Conservation (phyloP, 1,140 invertebrate species). For the Neodiprion fabricii region DNA sequence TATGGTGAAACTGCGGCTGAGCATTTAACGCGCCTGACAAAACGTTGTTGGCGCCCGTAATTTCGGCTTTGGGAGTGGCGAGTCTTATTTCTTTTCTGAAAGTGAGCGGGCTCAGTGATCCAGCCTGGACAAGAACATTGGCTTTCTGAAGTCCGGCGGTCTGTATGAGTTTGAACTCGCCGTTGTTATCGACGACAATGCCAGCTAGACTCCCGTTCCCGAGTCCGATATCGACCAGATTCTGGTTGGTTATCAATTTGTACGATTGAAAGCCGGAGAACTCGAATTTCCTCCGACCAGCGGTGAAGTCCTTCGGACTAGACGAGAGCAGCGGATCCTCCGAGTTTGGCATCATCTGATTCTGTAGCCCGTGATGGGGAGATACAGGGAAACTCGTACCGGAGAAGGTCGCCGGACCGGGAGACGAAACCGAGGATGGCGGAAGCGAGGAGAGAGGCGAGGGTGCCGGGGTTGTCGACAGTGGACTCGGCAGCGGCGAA, state of each 20-base stretch:
- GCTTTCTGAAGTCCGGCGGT: slow-evolving; percentile 60
- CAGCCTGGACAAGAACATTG: slow-evolving; percentile 61
- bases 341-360: slow-evolving; percentile 84
- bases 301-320: slow-evolving; percentile 78
- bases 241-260: slow-evolving; percentile 68
- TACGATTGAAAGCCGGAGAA: slow-evolving; percentile 65
- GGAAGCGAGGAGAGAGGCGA: slow-evolving; percentile 66
- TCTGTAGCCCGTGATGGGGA: slow-evolving; percentile 67
- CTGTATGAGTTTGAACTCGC: slow-evolving; percentile 71
- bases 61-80: slow-evolving; percentile 48
- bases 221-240: slow-evolving; percentile 64
- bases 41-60: slow-evolving; percentile 38
- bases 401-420: slow-evolving; percentile 60
- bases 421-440: slow-evolving; percentile 64
- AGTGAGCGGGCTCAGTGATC: slow-evolving; percentile 49
- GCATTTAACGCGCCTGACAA: slow-evolving; percentile 12
- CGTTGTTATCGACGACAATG: slow-evolving; percentile 69
- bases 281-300: slow-evolving; percentile 67
- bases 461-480: slow-evolving; percentile 67
- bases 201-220: slow-evolving; percentile 66
- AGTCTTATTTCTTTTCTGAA: slow-evolving; percentile 56
- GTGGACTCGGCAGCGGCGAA: slow-evolving; percentile 68
- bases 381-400: slow-evolving; percentile 60
- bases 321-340: slow-evolving; percentile 83
- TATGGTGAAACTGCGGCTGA: slow-evolving; percentile 30